Conservation (phyloP, 2,113 vertebrate species). For the Bungarus multicinctus region DNA sequence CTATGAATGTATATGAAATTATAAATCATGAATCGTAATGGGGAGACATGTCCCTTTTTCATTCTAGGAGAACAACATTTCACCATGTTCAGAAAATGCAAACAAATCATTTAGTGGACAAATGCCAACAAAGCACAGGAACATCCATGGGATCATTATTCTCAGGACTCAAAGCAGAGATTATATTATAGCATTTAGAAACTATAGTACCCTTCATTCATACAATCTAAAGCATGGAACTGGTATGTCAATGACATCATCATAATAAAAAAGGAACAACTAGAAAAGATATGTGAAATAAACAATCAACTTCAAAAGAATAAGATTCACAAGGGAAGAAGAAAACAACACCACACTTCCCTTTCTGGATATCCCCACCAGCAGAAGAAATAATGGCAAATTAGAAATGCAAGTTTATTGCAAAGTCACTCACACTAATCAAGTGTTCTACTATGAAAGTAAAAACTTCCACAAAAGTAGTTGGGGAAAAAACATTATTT, state of each 20-base stretch:
- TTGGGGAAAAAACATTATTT: neutral
- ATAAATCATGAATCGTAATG: neutral
- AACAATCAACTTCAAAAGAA: neutral
- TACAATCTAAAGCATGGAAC: neutral
- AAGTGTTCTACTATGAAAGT: neutral
- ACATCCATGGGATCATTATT: neutral
- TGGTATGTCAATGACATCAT: neutral
- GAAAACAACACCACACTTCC: neutral
- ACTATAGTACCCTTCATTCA: neutral
- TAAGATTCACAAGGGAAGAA: neutral
- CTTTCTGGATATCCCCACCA: neutral
- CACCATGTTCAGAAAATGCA: neutral
- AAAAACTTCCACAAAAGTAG: neutral
- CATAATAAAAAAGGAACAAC: neutral
- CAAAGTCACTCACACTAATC: neutral
- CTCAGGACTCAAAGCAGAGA: neutral
- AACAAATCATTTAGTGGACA: neutral
- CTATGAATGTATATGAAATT: neutral
- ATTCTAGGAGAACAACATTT: neutral
- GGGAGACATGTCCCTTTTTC: neutral
- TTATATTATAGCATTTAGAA: neutral
- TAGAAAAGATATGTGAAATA: neutral
- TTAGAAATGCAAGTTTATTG: neutral
- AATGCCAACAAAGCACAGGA: neutral
- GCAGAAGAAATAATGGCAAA: neutral